Base-by-base conservation (phyloP, 2,113 vertebrate species). In the human (Homo sapiens) region DNA sequence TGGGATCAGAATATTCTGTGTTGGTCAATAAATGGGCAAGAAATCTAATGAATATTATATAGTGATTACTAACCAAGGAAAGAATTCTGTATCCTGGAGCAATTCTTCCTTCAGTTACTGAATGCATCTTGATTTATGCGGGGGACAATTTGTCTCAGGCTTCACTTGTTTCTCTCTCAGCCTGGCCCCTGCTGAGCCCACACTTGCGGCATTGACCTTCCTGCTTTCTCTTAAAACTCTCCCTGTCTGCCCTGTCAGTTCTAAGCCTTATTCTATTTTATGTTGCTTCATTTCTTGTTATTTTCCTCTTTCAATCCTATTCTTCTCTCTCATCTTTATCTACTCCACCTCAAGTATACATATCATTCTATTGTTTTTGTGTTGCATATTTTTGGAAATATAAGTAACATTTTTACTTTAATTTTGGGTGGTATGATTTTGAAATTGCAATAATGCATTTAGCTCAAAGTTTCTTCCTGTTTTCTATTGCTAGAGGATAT, bases 131-230 rank as follows among this genome's bases (percentile, higher is more conserved):
- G 48, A 45, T 68, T 75, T 43, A 38, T 8, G 4, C 0, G 8
- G 61, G 66, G 0, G 32, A 45, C 22, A 3, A 5, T 25, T 43
- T 4, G 4, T 80, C 78, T 57, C 43, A 40, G 55, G 9, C 25
- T 43, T 90, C 30, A 14, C 3, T 45, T 10, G 18, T 68, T 57
- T 55, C 5, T 72, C 16, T 61, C 38, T 55, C 38, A 18, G 76
- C 13, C 59, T 57, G 43, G 18, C 22, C 3, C 8, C 35, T 43
- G 22, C 6, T 23, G 52, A 55, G 1, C 3, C 30, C 27, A 64
- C 3, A 17, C 22, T 40, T 5, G 8, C 7, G 7, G 17, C 27
- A 1, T 0, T 10, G 17, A 57, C 5, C 13, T 3, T 32, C 32
- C 35, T 20, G 1, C 10, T 85, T 66, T 75, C 14, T 85, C 27